Conservation (phyloP, 1,140 invertebrate species). For the Drosophila sproati region DNA sequence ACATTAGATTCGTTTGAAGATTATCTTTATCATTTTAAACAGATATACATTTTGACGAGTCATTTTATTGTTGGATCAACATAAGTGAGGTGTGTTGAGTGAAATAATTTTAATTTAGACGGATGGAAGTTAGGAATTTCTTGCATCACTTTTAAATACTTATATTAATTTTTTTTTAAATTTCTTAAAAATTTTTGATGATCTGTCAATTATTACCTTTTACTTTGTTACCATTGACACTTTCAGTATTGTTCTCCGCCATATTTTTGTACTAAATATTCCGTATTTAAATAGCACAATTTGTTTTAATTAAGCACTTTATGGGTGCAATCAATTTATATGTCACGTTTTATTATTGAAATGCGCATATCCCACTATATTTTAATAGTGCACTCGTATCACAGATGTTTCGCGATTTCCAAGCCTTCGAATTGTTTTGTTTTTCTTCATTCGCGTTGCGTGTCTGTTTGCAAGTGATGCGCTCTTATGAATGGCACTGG, state of each 20-base stretch:
- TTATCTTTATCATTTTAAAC: not conserved
- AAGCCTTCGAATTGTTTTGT: conserved; percentile 7
- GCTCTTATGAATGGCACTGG: conserved; percentile 3
- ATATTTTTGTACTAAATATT: conserved; percentile 25
- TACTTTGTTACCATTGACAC: conserved; percentile 35
- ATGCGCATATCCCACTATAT: conserved; percentile 1
- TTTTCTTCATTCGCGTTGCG: conserved; percentile 3
- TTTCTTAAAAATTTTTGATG: not conserved
- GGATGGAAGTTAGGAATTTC: not conserved
- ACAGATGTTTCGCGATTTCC: conserved; percentile 28
- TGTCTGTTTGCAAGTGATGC: conserved; percentile 18
- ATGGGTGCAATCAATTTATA: conserved; percentile 31
- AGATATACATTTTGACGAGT: not conserved
- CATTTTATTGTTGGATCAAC: not conserved
- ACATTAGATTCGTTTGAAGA: not conserved
- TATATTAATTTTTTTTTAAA: not conserved
- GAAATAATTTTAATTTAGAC: too few relatives aligned
- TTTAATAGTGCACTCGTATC: conserved; percentile 17
- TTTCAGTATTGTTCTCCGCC: conserved; percentile 41
- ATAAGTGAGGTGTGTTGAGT: too few relatives aligned
- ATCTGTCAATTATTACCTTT: conserved; percentile 44
- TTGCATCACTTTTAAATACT: not conserved
- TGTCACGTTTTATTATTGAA: conserved; percentile 8
- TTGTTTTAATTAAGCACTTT: conserved; percentile 25
- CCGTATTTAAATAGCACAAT: conserved; percentile 26